Conservation (phyloP, 2,113 vertebrate species). For the Oxyura jamaicensis region DNA sequence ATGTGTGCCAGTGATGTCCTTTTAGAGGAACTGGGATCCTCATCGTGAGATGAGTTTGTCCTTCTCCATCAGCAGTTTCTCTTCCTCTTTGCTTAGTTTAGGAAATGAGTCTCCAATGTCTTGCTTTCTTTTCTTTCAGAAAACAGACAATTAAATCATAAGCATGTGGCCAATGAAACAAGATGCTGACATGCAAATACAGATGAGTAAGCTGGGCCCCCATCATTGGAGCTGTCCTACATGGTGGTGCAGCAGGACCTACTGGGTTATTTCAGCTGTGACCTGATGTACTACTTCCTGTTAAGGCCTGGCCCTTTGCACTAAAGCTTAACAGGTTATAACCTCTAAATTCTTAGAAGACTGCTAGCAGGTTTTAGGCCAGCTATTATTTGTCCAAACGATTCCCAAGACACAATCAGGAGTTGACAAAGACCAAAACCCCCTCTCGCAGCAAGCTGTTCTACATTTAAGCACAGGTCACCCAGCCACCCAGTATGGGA, state of each 20-base stretch:
- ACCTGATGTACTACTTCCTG: neutral
- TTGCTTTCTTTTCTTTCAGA: neutral
- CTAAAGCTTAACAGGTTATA: neutral
- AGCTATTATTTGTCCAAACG: neutral
- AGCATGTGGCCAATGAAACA: neutral
- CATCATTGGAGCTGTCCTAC: neutral
- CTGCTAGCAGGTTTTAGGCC: neutral
- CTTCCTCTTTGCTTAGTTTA: neutral
- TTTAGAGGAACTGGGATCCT: neutral
- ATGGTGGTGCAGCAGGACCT: neutral
- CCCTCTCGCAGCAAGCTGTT: rapidly evolving
- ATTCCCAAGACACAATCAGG: neutral
- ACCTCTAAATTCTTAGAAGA: neutral
- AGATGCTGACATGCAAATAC: neutral
- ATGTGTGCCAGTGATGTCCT: neutral
- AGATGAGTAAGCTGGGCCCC: neutral
- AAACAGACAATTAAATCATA: neutral
- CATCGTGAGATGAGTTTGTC: neutral
- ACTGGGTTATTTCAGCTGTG: neutral
- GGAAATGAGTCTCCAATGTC: neutral
- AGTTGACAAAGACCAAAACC: neutral
- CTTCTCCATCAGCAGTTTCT: constrained; percentile 16
- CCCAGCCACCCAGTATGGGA: neutral
- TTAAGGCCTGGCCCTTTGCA: neutral
- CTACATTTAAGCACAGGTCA: neutral